Evolutionary conservation across 2,797 vertebrate species (phyloP), one percentile per base, ranked within the genome.

Genomic region (Dermochelys coriacea): DNA sequence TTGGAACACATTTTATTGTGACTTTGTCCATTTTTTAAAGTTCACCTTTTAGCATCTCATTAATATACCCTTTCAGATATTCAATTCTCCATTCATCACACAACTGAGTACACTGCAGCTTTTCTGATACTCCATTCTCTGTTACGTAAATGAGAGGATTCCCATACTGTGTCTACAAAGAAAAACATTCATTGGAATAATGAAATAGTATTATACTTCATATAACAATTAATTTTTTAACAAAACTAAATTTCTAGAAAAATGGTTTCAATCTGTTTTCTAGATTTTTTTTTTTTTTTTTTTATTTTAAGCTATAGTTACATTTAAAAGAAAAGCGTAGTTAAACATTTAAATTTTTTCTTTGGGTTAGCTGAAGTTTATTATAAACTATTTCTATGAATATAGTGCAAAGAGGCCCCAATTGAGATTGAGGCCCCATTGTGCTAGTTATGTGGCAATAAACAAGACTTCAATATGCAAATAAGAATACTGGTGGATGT

Each of bases 81-180:
- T 98, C 98, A 95, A 99, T 99, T 96, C 99, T 98, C 99, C 99
- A 99, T 31, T 99, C 98, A 3, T 99, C 99, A 96, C 99, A 99
- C 87, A 99, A 98, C 80, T 99, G 99, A 45, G 98, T 98, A 94
- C 99, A 99, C 75, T 96, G 94, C 94, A 97, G 96, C 96, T 98
- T 99, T 97, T 99, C 99, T 84, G 99, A 98, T 25, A 99, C 98
- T 57, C 99, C 99, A 1, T 99, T 99, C 98, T 99, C 99, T 29
- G 99, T 99, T 97, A 99, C 99, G 34, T 99, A 99, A 96, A 99
- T 98, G 94, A 98, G 96, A 27, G 99, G 99, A 96, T 99, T 99
- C 57, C 98, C 98, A 54, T 99, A 99, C 87, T 99, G 99, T 92
- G 98, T 99, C 99, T 99, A 87, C 75, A 95, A 51, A 81, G 49